phyloP scores from a whole-genome alignment of 2,797 vertebrate species.

The Pteropus rufus region DNA sequence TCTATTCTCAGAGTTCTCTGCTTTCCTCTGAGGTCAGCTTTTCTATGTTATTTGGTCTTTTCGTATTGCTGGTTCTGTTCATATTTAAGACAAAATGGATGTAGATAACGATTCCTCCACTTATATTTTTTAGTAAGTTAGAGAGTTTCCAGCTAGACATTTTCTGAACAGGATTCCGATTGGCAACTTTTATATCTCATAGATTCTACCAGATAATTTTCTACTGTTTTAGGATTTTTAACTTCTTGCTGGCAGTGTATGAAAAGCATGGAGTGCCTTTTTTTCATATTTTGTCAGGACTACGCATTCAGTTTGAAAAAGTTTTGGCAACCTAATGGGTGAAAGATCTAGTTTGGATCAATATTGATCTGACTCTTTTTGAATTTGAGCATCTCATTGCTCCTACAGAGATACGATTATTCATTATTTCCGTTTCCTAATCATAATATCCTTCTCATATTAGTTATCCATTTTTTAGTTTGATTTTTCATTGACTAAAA shows the following conservation, averaged over 20 bases:
- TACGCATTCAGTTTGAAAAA: background rate
- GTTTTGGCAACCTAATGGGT: background rate
- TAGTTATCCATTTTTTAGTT: background rate
- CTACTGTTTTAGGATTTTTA: background rate
- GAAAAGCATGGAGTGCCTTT: background rate
- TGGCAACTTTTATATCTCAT: background rate
- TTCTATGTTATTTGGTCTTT: background rate
- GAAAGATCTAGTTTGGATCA: background rate
- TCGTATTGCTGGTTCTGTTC: background rate
- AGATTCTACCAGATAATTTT: background rate
- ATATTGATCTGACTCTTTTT: background rate
- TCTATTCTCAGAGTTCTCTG: background rate
- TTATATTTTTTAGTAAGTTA: background rate
- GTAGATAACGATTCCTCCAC: background rate
- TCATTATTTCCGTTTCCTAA: background rate
- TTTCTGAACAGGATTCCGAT: background rate
- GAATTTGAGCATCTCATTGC: background rate
- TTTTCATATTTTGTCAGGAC: background rate
- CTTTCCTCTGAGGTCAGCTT: background rate
- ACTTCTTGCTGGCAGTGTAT: background rate
- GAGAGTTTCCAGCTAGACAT: too few relatives aligned
- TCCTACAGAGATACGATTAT: background rate
- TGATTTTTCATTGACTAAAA: background rate
- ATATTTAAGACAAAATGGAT: background rate
- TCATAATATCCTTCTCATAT: background rate